Percentiles rank a stretch among this genome's conserved stretches.
These are phyloP conservation scores for Lutraria rhynchaena DNA, from an alignment of 1,140 invertebrate genomes.

Conservation along the genomic window DNA sequence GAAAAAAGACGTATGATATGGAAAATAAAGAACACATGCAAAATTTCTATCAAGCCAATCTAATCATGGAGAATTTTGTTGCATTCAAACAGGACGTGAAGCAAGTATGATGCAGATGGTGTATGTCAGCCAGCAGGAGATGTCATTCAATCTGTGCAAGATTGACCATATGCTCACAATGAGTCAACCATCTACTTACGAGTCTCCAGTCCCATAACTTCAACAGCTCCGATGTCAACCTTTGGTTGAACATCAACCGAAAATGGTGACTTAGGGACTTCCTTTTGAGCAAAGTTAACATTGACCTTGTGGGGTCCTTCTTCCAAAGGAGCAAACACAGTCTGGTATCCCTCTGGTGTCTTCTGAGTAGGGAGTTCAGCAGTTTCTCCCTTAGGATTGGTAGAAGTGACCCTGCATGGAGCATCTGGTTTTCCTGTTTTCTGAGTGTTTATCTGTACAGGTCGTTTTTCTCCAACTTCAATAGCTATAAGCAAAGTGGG, in stretches of 20 bases:
- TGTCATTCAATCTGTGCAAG: slow-evolving; percentile 11
- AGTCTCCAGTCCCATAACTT: slow-evolving; percentile 89
- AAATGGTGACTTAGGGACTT: slow-evolving; percentile 79
- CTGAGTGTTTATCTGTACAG: slow-evolving; percentile 91
- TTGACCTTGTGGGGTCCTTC: slow-evolving; percentile 85
- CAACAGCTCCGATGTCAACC: slow-evolving; percentile 64
- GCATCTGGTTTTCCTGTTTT: slow-evolving; percentile 86
- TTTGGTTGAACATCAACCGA: slow-evolving; percentile 86
- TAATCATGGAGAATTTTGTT: no score
- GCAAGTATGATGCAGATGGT: not conserved
- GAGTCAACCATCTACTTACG: slow-evolving; percentile 87
- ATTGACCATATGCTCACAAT: not conserved
- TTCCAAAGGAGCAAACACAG: slow-evolving; percentile 92
- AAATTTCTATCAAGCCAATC: no score
- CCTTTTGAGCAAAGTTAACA: slow-evolving; percentile 73
- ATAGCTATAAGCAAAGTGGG: slow-evolving; percentile 65
- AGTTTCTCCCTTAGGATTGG: slow-evolving; percentile 78
- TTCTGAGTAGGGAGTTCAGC: slow-evolving; percentile 85
- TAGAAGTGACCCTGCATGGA: slow-evolving; percentile 84
- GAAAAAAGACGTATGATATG: no score
- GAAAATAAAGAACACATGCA: no score
- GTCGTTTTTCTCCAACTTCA: slow-evolving; percentile 84
- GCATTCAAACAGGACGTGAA: no score
- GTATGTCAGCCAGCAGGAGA: slow-evolving; percentile 9
- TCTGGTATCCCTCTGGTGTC: slow-evolving; percentile 90